Evolutionary conservation across 1,140 invertebrate species (phyloP).

Genomic region (Sesamia nonagrioides): DNA sequence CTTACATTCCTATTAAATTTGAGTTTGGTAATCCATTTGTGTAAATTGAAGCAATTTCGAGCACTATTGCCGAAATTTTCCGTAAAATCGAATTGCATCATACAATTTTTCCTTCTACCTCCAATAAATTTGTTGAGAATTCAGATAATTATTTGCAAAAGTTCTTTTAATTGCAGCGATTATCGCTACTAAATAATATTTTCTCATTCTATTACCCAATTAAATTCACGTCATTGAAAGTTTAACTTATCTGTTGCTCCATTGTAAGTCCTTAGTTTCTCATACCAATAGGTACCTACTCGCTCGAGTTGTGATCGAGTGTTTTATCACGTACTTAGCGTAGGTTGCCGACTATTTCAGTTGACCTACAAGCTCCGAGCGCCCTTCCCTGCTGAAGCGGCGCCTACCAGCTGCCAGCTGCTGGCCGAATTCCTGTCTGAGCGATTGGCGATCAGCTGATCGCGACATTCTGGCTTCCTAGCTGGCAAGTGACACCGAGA

Average conservation of each 20-base stretch:
- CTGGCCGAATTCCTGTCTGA: neutral
- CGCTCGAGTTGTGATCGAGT: too few relatives aligned
- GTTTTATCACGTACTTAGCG: too few relatives aligned
- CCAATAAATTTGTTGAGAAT: neutral
- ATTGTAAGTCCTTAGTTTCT: too few relatives aligned
- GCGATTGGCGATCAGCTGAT: neutral
- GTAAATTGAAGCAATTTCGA: constrained; percentile 5
- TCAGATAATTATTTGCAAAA: too few relatives aligned
- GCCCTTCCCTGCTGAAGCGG: too few relatives aligned
- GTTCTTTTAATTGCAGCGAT: too few relatives aligned
- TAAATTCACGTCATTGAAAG: too few relatives aligned
- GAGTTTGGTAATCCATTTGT: constrained; percentile 5
- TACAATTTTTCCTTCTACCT: neutral
- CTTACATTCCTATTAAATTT: neutral
- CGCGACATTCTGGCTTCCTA: neutral
- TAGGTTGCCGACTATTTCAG: neutral
- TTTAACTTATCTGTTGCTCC: too few relatives aligned
- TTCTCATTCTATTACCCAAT: too few relatives aligned
- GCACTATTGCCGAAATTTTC: constrained; percentile 5
- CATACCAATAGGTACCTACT: too few relatives aligned
- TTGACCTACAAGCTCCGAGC: neutral
- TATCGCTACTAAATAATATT: too few relatives aligned
- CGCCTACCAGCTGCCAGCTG: too few relatives aligned
- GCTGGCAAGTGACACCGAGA: constrained; percentile 13
- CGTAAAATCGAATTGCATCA: neutral